Evolutionary conservation across 1,140 invertebrate species (phyloP), one percentile per base, ranked within the genome.

Genomic region (Caerostris extrusa): DNA sequence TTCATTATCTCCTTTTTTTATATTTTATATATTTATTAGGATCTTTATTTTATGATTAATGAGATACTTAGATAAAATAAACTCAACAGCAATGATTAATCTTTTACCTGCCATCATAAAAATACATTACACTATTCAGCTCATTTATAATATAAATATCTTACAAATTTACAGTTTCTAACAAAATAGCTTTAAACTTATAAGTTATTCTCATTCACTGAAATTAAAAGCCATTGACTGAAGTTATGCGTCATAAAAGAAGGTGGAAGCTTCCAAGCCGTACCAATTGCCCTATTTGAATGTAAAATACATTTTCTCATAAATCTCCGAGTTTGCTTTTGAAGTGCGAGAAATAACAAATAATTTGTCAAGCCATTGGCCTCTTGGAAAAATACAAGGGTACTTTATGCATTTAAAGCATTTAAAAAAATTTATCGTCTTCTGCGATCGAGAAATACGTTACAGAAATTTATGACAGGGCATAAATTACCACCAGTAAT

Each of bases 401-500:
- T 77, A 34, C 50, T n/a, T n/a, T 50, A 77, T 77, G 50, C 71
- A 50, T 77, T 77, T 53, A 77, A 77, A 53, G 34, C 71, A 77
- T 77, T 77, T 12, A 77, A 77, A n/a, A n/a, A n/a, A n/a, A 77
- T 77, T 77, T 77, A 77, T 77, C 71, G 34, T 12, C 34, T 50
- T 77, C 53, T 77, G 34, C 71, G 34, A 77, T 77, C 71, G 71
- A 77, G 71, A 77, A 77, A 77, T 53, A 77, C 71, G 34, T 77
- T 77, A 77, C 50, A 34, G 71, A 77, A 77, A 77, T 77, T 77
- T 77, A 77, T 77, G 71, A 77, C 71, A 77, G 71, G 19, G 34
- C 50, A 77, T 77, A 77, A 77, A 77, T 77, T 77, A 77, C 71
- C 71, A 77, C 19, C 50, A 53, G 71, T 77, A 77, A 77, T 77